Conservation (phyloP, 2,113 vertebrate species). For the Cichladusa arquata region DNA sequence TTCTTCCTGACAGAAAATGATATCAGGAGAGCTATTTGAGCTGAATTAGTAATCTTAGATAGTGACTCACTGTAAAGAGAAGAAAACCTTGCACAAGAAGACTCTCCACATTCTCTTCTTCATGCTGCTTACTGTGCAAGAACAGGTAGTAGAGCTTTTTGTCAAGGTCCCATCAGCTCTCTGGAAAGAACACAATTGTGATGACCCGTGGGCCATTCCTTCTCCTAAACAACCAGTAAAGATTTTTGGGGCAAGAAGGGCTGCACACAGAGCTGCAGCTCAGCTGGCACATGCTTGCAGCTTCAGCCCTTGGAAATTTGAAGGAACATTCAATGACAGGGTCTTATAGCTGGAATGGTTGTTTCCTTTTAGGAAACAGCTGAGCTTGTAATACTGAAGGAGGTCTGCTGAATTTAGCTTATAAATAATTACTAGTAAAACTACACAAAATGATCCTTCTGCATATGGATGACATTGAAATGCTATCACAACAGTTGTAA, state of each 20-base stretch:
- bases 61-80: background rate
- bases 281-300: background rate
- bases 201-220: background rate
- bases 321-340: background rate
- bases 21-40: background rate
- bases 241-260: background rate
- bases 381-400: background rate
- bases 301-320: background rate
- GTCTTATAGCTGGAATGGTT: background rate
- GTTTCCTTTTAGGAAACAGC: background rate
- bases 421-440: background rate
- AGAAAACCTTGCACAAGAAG: background rate
- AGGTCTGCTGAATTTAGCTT: background rate
- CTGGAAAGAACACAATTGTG: fast-evolving
- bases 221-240: background rate
- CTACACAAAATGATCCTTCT: background rate
- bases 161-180: background rate
- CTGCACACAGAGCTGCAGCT: background rate
- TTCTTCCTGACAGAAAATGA: background rate
- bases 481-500: background rate
- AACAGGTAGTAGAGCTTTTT: background rate
- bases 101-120: background rate
- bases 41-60: background rate
- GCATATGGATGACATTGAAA: background rate
- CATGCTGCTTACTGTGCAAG: background rate